These are phyloP conservation scores for Campylorhamphus procurvoides DNA, from an alignment of 2,113 vertebrate species.

Conservation along the genomic window DNA sequence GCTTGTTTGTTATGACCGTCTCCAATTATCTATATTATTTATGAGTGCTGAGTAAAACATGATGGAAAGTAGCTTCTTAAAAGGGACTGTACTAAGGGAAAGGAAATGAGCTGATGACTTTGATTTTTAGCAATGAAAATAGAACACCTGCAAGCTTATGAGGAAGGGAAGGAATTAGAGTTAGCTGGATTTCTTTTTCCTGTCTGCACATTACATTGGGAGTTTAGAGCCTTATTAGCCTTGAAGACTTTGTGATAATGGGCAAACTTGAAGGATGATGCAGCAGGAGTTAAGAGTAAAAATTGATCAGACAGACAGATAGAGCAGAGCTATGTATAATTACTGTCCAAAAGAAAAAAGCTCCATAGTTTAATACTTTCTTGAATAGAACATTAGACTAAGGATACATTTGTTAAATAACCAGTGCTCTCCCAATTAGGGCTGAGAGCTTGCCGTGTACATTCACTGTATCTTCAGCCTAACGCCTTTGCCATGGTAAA, in stretches of 20 bases:
- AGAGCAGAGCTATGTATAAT: conserved; percentile 9
- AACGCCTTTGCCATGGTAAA: background rate
- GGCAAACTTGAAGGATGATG: conserved; percentile 20
- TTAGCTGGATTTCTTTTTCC: background rate
- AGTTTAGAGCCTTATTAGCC: conserved; percentile 22
- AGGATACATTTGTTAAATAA: conserved; percentile 42
- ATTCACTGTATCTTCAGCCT: background rate
- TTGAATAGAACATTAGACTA: conserved; percentile 21
- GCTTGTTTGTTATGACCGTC: background rate
- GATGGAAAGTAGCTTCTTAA: conserved; percentile 10
- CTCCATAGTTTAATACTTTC: conserved; percentile 8
- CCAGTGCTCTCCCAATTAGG: background rate
- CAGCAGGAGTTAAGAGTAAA: background rate
- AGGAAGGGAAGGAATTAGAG: background rate
- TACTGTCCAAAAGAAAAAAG: conserved; percentile 2
- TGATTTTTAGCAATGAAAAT: conserved; percentile 47
- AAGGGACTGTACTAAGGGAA: conserved; percentile 16
- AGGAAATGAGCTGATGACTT: conserved; percentile 49
- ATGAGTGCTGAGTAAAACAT: conserved; percentile 29
- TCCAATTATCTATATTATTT: conserved; percentile 48
- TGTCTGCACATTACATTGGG: background rate
- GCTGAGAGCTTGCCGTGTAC: background rate
- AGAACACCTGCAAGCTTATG: conserved; percentile 27
- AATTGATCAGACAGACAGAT: conserved; percentile 36
- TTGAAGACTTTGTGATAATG: conserved; percentile 12